Conservation (phyloP, 2,113 vertebrate species). For the Alexandromys fortis region DNA sequence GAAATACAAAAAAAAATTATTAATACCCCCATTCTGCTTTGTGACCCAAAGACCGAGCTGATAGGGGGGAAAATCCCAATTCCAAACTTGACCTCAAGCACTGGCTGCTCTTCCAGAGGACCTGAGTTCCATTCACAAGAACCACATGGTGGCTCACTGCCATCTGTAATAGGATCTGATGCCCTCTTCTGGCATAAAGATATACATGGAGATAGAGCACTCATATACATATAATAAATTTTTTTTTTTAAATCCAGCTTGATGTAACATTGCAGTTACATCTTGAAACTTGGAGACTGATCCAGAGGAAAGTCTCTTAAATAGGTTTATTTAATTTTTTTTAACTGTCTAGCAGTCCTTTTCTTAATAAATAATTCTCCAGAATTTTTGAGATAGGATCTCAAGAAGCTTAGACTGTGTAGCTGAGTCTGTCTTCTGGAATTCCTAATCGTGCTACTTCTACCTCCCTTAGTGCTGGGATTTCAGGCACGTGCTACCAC, state of each 20-base stretch:
- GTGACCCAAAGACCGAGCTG: too few species aligned
- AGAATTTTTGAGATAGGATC: neutral
- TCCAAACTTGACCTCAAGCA: neutral
- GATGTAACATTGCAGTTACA: slow-evolving; percentile 7
- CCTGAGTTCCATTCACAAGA: neutral
- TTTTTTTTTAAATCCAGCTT: slow-evolving; percentile 7
- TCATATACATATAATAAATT: too few species aligned
- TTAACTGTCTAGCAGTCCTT: neutral
- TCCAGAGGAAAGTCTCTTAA: neutral
- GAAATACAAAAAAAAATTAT: too few species aligned
- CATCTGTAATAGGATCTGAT: neutral
- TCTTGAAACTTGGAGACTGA: slow-evolving; percentile 11
- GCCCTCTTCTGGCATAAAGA: too few species aligned
- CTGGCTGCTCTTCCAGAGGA: neutral
- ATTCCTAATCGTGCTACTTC: neutral
- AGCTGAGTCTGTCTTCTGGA: neutral
- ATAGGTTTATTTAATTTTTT: neutral
- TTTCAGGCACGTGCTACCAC: neutral
- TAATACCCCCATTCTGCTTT: too few species aligned
- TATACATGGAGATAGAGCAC: too few species aligned
- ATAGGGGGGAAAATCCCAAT: too few species aligned
- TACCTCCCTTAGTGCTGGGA: neutral
- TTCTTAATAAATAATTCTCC: neutral
- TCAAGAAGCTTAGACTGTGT: neutral
- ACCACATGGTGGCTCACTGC: neutral